Base-by-base conservation (phyloP, 2,113 vertebrate species). In the Hemicordylus capensis region DNA sequence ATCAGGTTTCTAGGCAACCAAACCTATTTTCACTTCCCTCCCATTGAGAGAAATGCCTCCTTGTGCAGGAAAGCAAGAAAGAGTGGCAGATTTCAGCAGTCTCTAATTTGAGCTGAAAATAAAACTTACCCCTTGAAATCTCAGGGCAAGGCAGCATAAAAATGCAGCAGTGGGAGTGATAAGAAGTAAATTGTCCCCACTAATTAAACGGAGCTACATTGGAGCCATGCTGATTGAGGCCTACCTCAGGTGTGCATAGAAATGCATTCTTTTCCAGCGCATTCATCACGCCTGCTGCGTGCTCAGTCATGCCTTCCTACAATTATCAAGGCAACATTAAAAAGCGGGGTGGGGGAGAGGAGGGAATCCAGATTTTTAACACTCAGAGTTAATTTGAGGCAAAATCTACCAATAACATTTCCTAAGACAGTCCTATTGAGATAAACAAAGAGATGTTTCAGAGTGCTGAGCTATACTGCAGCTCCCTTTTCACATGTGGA, bases 1-100 rank as follows among this genome's bases (percentile, higher is more conserved):
- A 88, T 93, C 85, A 70, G 90, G 94, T 96, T 94, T 94, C 95
- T 77, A 94, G 91, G 95, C 94, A 95, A 95, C 94, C 4, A 1
- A 90, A 86, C 83, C 94, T 87, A 90, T 93, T 94, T 93, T 91
- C 80, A 48, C 81, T 94, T 89, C 89, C 89, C 86, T 85, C 94
- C 94, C 67, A 91, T 89, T 87, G 93, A 61, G 93, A 93, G 76
- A 92, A 90, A 89, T 84, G 89, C 87, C 83, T 94, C 81, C 86
- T 94, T 86, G 80, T 63, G 91, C 84, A 87, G 90, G 80, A 88
- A 93, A 88, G 87, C 6, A 1, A 85, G 88, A 90, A 92, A 89
- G 76, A 89, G 70, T 90, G 94, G 93, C 88, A 78, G 85, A 92
- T 94, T 95, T 93, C 3, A 0, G 84, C 90, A 91, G 81, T 80